Conservation (phyloP, 1,140 invertebrate genomes). For the Drosophila equinoxialis region DNA sequence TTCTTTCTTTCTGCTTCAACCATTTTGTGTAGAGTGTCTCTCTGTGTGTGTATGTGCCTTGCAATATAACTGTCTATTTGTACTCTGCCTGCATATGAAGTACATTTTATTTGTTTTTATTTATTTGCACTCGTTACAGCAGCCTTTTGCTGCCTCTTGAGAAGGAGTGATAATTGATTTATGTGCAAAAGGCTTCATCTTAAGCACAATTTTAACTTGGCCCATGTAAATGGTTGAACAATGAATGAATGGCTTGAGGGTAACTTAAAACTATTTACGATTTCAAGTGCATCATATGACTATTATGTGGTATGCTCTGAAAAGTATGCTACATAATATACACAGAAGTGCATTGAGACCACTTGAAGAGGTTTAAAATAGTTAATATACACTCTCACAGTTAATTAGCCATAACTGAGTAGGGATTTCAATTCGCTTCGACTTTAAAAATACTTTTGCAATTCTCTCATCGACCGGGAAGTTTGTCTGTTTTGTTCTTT, state of each 20-base stretch:
- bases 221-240: conserved; percentile 5
- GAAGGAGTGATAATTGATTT: conserved; percentile 20
- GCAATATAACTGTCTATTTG: conserved; percentile 79
- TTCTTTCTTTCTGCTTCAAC: neutral
- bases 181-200: conserved; percentile 6
- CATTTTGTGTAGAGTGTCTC: neutral
- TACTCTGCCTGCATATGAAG: conserved; percentile 71
- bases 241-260: neutral
- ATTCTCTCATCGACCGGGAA: too few species aligned
- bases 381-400: neutral
- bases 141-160: conserved; percentile 8
- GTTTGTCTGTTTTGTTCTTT: too few species aligned
- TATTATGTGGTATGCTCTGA: neutral
- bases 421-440: too few species aligned
- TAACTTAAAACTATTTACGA: neutral
- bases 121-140: conserved; percentile 64
- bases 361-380: neutral
- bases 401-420: neutral
- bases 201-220: conserved; percentile 3
- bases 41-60: conserved; percentile 23
- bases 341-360: neutral
- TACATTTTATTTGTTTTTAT: conserved; percentile 79
- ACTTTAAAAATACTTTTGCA: too few species aligned
- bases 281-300: neutral
- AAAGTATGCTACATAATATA: neutral